Evolutionary conservation across 92 coral and sea anemone genomes (phyloP).

Genomic region (Pocillopora meandrina): DNA sequence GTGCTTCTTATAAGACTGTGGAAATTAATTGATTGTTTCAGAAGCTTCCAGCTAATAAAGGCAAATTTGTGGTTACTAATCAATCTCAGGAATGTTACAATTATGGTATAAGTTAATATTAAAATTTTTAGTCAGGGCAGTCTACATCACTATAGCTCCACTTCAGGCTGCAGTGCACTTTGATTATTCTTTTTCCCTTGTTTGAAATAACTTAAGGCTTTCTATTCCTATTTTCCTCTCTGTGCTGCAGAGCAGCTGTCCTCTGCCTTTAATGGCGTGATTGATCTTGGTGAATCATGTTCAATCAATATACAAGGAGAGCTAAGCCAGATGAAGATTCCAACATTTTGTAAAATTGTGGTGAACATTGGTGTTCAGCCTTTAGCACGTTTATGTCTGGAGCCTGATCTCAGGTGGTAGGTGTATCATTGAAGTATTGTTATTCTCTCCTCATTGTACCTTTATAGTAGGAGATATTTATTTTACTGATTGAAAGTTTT

Average conservation of each 20-base stretch:
- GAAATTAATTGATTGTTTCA: too few relatives aligned
- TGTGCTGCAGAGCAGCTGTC: not conserved
- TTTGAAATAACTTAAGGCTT: not conserved
- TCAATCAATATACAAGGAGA: slow-evolving; percentile 20
- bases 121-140: too few relatives aligned
- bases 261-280: not conserved
- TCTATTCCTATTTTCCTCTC: not conserved
- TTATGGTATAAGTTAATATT: too few relatives aligned
- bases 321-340: not conserved
- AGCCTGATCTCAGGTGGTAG: slow-evolving; percentile 73
- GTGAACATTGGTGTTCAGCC: slow-evolving; percentile 28
- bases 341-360: slow-evolving; percentile 15
- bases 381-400: slow-evolving; percentile 37
- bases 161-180: too few relatives aligned
- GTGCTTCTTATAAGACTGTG: too few relatives aligned
- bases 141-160: too few relatives aligned
- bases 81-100: too few relatives aligned
- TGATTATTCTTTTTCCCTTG: not conserved
- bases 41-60: too few relatives aligned
- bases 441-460: not conserved
- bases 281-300: slow-evolving; percentile 11
- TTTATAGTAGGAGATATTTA: not conserved
- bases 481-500: not conserved
- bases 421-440: slow-evolving; percentile 3
- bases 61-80: too few relatives aligned